Evolutionary conservation across 2,113 vertebrate species (phyloP), one percentile per base, ranked within the genome.

Genomic region (Rhodinocichla rosea): DNA sequence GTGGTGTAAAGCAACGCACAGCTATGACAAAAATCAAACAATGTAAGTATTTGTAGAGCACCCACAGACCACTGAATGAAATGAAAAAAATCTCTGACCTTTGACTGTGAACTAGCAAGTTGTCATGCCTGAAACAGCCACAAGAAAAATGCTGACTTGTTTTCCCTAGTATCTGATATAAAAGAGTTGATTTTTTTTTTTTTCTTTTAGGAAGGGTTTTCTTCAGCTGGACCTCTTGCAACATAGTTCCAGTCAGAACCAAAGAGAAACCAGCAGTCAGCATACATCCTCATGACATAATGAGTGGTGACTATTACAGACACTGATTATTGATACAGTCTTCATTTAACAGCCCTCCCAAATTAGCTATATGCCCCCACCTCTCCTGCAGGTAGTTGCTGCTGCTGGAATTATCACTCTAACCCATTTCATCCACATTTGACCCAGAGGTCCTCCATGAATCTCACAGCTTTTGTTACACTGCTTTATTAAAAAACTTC

Each of bases 281-380:
- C 12, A 4, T 27, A 22, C 1, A 4, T 45, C 8, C 15, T 24
- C 15, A 23, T 40, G 14, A 27, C 11, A 13, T 2, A n/a, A 4
- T 30, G 13, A 56, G 23, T 2, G 8, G 26, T 77, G 18, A 40
- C 22, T 71, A 2, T 15, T 42, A 27, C n/a, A 55, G 8, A 23
- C 18, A 33, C 9, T 5, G 1, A 3, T 68, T 11, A 19, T 23
- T 37, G 7, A 20, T 6, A 11, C 1, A 21, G 13, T 27, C 44
- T 27, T n/a, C 11, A 35, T 59, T 83, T 42, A 65, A 33, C 16
- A 89, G 28, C 13, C 30, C 7, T 68, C 42, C 52, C 24, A 75
- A 70, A 60, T 23, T 15, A 60, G 40, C 11, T 42, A 3, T 16
- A 13, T 64, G 20, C 1, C 10, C 9, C 8, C 7, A 42, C 13